Conservation (phyloP, 2,113 vertebrate genomes). For the Pelecanus crispus region DNA sequence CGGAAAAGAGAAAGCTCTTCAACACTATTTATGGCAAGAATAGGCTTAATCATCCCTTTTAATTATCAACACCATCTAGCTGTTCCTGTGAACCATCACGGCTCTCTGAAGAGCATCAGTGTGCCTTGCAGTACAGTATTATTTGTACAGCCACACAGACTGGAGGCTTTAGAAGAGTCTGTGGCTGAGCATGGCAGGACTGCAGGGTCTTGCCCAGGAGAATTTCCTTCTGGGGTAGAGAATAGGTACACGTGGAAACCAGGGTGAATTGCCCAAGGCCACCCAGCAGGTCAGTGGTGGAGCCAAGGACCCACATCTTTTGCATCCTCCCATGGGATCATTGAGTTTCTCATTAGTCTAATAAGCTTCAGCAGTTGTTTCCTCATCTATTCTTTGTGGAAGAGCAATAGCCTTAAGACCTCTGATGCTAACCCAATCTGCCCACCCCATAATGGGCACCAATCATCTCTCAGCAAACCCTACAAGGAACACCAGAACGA, state of each 20-base stretch:
- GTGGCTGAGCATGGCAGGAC: not conserved
- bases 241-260: not conserved
- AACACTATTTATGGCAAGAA: not conserved
- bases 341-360: not conserved
- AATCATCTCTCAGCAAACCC: not conserved
- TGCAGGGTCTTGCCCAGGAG: not conserved
- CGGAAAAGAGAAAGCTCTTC: not conserved
- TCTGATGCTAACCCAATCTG: not conserved
- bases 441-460: no score
- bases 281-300: not conserved
- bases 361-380: not conserved
- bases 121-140: not conserved
- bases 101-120: not conserved
- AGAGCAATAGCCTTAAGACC: not conserved
- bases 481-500: not conserved
- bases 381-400: not conserved
- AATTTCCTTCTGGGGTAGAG: not conserved
- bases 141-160: not conserved
- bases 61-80: not conserved
- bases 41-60: not conserved
- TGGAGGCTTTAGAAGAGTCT: not conserved
- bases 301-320: not conserved
- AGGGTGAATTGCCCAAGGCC: not conserved
- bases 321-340: not conserved
- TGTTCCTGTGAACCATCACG: not conserved